Evolutionary conservation across 2,888 invertebrate species (phyloP).

Genomic region (Neoascia interrupta): DNA sequence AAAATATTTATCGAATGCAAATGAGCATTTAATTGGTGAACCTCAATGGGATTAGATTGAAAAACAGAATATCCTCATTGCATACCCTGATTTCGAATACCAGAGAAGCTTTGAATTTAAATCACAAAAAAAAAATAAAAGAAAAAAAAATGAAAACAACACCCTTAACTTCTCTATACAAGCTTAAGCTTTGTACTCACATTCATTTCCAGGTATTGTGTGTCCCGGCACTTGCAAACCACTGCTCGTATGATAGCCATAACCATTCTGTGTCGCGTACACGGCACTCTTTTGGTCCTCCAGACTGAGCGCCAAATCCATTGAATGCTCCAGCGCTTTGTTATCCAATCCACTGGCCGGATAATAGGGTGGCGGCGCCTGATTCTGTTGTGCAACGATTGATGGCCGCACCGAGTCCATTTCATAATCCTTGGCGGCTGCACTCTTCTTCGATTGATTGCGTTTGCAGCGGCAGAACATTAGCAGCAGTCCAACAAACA

Average conservation of each 20-base stretch:
- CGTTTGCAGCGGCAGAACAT: slow-evolving; percentile 93
- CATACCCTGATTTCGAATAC: neutral
- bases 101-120: neutral
- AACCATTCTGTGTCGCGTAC: slow-evolving; percentile 91
- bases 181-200: slow-evolving; percentile 82
- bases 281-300: slow-evolving; percentile 93
- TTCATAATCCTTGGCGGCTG: slow-evolving; percentile 92
- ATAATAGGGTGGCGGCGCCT: slow-evolving; percentile 93
- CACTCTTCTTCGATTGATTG: slow-evolving; percentile 89
- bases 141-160: slow-evolving; percentile 6
- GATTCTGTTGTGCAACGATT: slow-evolving; percentile 89
- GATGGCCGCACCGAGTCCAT: slow-evolving; percentile 93
- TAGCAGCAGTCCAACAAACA: slow-evolving; percentile 87
- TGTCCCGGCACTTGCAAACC: slow-evolving; percentile 84
- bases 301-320: slow-evolving; percentile 90
- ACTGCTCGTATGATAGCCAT: slow-evolving; percentile 90
- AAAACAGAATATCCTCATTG: slow-evolving; percentile 26
- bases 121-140: slow-evolving; percentile 10
- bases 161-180: neutral
- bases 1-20: slow-evolving; percentile 61
- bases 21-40: slow-evolving; percentile 60
- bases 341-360: slow-evolving; percentile 94
- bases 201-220: slow-evolving; percentile 88
- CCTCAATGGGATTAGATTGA: slow-evolving; percentile 38
- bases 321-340: slow-evolving; percentile 93